Evolutionary conservation across 1,140 invertebrate species (phyloP), one percentile per base, ranked within the genome.

Genomic region (Laupala kohalensis): DNA sequence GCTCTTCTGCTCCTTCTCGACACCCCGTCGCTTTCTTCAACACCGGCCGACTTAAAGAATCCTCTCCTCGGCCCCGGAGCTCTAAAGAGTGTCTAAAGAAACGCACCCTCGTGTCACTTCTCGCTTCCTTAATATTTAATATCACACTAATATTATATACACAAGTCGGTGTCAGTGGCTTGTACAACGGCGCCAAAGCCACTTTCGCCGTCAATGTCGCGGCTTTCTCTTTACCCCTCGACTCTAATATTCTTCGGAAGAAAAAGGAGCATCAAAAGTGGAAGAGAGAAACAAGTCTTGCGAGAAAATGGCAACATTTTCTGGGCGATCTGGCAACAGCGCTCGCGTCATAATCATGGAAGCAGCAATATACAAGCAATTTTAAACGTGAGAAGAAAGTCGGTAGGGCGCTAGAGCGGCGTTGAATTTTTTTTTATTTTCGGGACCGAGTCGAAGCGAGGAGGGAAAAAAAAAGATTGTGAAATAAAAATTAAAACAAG

Each of bases 101-200:
- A 68, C 27, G 27, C 67, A 29, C 67, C 24, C 67, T 68, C 28
- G 67, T 68, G 67, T 68, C 67, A 68, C 67, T 68, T 68, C 29
- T 37, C 67, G 27, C 28, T 23, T 68, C 5, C 67, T 68, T 68
- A 68, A 68, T 68, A 68, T 68, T 68, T 68, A 68, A 68, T 68
- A 68, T 68, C 67, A 29, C 26, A 68, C 26, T 68, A 68, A 68
- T 68, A 68, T 68, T 68, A 29, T 37, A 23, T 68, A 68, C 29
- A 27, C 67, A 23, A 29, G 28, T 13, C 27, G 67, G 28, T 29
- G 29, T n/a, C 67, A 30, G 26, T 12, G 67, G 67, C 27, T 27
- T 53, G 9, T 4, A 13, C 9, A 53, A 53, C 37, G 37, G 37
- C 37, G 9, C 37, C 37, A 53, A 53, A 53, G 37, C 9, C 37